Evolutionary conservation across 2,888 invertebrate species (phyloP), one percentile per base, ranked within the genome.

Genomic region (Apoda limacodes): DNA sequence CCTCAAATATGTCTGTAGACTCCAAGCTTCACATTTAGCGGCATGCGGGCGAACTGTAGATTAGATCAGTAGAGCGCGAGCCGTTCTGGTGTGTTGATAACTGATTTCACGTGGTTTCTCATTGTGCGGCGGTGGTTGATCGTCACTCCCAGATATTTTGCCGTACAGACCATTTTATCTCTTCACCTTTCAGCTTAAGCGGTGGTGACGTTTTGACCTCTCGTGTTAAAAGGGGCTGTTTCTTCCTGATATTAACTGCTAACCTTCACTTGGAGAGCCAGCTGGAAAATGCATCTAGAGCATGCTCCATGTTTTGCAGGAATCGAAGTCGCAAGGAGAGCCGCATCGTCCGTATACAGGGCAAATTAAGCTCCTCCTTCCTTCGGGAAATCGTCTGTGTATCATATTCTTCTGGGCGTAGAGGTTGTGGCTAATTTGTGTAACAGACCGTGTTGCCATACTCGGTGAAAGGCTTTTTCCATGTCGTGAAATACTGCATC

Each of bases 381-480:
- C n/a, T n/a, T n/a, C n/a, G n/a, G n/a, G n/a, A n/a, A n/a, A n/a
- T n/a, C n/a, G n/a, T n/a, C n/a, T 2, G 13, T 13, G 3, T 7
- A 6, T 4, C 20, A 11, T 0, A 32, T n/a, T 1, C 13, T 21
- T 10, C 22, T 10, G 12, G 14, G 23, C 3, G 26, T 4, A 3
- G 25, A 25, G 10, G 31, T 20, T 11, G 6, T 13, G 11, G 31
- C 23, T 15, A 32, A 13, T 4, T 32, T 32, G 26, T 13, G 7
- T 2, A 26, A 14, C 21, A 32, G 14, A n/a, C 32, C 32, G n/a
- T 25, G 26, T n/a, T 32, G 32, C 32, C 32, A 25, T 1, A 32
- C n/a, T 2, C 17, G 23, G 2, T 15, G 23, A 2, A 12, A 12
- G 3, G 11, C 11, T 2, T 19, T 7, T 13, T 19, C 13, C 24